phyloP scores from a whole-genome alignment of 1,140 invertebrate species.

The Epicauta chinensis region DNA sequence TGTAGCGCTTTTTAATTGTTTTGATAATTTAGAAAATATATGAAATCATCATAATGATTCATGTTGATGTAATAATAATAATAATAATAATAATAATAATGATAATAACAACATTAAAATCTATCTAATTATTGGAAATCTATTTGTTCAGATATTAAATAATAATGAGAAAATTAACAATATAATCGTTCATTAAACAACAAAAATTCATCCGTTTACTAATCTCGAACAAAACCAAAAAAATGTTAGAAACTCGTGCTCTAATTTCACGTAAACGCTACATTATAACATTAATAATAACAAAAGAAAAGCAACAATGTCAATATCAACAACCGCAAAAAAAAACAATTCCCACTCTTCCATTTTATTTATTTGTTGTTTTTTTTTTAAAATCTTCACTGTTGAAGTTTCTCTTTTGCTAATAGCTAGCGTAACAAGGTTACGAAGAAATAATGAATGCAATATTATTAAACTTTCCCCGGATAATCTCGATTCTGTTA shows the following conservation, averaged over 20 bases:
- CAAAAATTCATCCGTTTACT: too few species aligned
- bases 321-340: slow-evolving; percentile 23
- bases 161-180: too few species aligned
- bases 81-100: too few species aligned
- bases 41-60: slow-evolving; percentile 15
- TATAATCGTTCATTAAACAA: too few species aligned
- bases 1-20: slow-evolving; percentile 9
- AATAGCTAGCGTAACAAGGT: slow-evolving; percentile 39
- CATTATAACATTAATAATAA: neutral
- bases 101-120: too few species aligned
- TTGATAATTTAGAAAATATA: slow-evolving; percentile 11
- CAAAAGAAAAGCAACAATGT: slow-evolving; percentile 30
- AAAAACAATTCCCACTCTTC: slow-evolving; percentile 28
- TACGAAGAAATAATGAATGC: slow-evolving; percentile 37
- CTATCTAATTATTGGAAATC: neutral
- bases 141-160: neutral
- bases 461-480: slow-evolving; percentile 40
- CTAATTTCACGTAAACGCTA: slow-evolving; percentile 18
- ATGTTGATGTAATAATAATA: slow-evolving; percentile 10
- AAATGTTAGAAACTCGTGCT: neutral
- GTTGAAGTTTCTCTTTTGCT: slow-evolving; percentile 38
- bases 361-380: slow-evolving; percentile 17
- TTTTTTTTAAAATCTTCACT: slow-evolving; percentile 15
- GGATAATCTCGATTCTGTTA: slow-evolving; percentile 21
- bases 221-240: too few species aligned